These are phyloP conservation scores for Timandra comae DNA, from an alignment of 2,888 invertebrate genomes.

Conservation along the genomic window DNA sequence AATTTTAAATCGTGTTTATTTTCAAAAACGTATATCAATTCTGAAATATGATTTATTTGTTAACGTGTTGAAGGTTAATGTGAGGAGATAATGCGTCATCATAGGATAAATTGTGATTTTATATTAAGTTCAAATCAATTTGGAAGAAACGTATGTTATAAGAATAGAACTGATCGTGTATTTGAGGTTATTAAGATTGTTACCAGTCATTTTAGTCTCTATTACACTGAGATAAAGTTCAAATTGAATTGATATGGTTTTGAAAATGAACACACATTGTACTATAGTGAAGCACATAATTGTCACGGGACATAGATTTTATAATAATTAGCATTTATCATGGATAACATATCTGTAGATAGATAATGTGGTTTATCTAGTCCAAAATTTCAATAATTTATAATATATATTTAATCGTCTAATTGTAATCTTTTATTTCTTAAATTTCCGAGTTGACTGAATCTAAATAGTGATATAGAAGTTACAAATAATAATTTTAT, in stretches of 20 bases:
- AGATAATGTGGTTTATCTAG: conserved; percentile 75
- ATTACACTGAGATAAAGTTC: too few species aligned
- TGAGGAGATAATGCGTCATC: too few species aligned
- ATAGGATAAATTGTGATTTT: too few species aligned
- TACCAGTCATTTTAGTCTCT: too few species aligned
- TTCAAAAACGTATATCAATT: conserved; percentile 53
- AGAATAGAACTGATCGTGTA: too few species aligned
- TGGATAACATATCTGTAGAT: conserved; percentile 77
- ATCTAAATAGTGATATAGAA: conserved; percentile 53
- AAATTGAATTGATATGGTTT: conserved; percentile 42
- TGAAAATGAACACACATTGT: conserved; percentile 60
- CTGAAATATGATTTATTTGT: too few species aligned
- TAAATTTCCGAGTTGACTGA: conserved; percentile 67
- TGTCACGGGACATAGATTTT: conserved; percentile 68
- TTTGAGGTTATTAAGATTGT: too few species aligned
- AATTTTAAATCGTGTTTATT: conserved; percentile 51
- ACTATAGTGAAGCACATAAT: conserved; percentile 49
- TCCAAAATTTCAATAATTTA: conserved; percentile 71
- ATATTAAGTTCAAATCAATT: too few species aligned
- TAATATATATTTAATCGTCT: conserved; percentile 68
- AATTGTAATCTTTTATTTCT: conserved; percentile 48
- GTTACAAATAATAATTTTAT: conserved; percentile 30
- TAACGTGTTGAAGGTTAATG: too few species aligned
- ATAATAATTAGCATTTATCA: conserved; percentile 71
- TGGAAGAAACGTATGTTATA: too few species aligned